phyloP scores from a whole-genome alignment of 2,797 vertebrate species.

The Pipistrellus kuhlii region DNA sequence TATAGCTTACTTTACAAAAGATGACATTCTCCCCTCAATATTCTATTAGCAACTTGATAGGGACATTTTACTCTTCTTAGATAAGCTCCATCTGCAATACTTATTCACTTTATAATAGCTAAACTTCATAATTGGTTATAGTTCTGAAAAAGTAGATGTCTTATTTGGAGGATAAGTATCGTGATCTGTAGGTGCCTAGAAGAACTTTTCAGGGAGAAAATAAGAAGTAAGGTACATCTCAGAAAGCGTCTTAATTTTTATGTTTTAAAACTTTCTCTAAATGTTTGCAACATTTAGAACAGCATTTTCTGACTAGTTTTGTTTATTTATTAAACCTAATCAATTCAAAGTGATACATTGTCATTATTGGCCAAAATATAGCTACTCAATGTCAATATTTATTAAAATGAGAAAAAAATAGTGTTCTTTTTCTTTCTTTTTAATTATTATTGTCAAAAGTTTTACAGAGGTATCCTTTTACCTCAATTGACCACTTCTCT shows the following conservation, averaged over 20 bases:
- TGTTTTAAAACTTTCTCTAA: neutral
- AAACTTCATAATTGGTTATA: neutral
- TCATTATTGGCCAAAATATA: neutral
- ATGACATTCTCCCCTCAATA: neutral
- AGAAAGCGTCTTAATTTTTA: neutral
- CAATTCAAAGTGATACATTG: conserved; percentile 41
- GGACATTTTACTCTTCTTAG: conserved; percentile 6
- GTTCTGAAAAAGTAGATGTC: neutral
- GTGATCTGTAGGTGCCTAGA: neutral
- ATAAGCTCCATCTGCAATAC: neutral
- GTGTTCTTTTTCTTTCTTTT: neutral
- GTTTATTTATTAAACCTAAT: neutral
- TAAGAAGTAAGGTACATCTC: neutral
- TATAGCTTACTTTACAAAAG: conserved; percentile 14
- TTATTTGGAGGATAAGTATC: neutral
- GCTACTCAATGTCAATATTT: neutral
- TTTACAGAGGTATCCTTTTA: too few relatives aligned
- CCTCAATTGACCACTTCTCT: too few relatives aligned
- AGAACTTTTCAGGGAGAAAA: neutral
- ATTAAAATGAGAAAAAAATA: conserved; percentile 20
- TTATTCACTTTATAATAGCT: neutral
- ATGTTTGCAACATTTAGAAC: neutral
- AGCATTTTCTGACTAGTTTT: neutral
- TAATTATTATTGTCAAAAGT: too few relatives aligned
- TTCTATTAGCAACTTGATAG: neutral